Evolutionary conservation across 1,140 invertebrate species (phyloP), one percentile per base, ranked within the genome.

Genomic region (Chironomus tepperi): DNA sequence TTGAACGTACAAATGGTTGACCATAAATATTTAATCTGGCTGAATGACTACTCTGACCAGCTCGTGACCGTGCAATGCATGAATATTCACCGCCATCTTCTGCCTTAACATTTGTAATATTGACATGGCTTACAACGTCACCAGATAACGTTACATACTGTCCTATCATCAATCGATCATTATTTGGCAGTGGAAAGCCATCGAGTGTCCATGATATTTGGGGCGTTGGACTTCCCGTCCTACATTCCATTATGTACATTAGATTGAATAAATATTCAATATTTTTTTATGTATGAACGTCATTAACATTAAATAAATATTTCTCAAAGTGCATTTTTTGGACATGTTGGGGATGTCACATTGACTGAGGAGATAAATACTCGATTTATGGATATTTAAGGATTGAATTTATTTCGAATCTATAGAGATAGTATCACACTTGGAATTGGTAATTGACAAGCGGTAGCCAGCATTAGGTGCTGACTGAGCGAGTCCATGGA

Each of bases 171-270:
- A 87, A 84, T 76, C 86, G 86, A 78, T 88, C 87, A 79, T 86
- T 87, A 76, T 80, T 81, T 10, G 77, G 79, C 34, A 94, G 79
- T 3, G 87, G 85, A 78, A 90, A 91, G 15, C 90, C 92, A 80
- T 94, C 93, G 74, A 94, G 84, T 7, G 87, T 85, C 93, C 93
- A 95, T 1, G 87, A 86, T 74, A 94, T 89, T 77, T 88, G 87
- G 0, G 93, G 93, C 19, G 93, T 94, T 2, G 91, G 93, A 80
- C 93, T 93, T 5, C 93, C 93, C 21, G 90, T 88, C 2, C 77
- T 78, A 19, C 64, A 12, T 21, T 57, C 21, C 24, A 34, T 34
- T 34, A 34, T 34, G 24, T 34, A 34, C 24, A 34, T 34, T 34
- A 34, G 24, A 34, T 34, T 34, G 24, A 34, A 34, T 34, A 34